phyloP scores from a whole-genome alignment of 2,888 invertebrate genomes.

The Pristionchus arcanus region DNA sequence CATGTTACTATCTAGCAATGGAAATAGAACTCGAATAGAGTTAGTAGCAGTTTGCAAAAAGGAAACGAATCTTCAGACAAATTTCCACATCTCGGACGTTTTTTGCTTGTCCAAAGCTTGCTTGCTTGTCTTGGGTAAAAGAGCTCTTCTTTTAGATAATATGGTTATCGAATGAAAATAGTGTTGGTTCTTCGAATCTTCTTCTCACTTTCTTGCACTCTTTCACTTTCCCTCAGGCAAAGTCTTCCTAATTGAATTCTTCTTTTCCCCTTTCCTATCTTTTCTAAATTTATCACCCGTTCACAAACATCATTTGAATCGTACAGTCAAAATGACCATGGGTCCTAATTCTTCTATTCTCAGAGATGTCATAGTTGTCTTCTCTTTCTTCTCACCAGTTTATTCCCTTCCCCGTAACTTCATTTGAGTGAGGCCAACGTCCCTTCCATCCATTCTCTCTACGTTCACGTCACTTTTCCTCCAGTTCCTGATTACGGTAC shows the following conservation, averaged over 20 bases:
- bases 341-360: neutral
- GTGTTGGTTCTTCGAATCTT: neutral
- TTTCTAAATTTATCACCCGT: constrained; percentile 7
- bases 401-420: constrained; percentile 35
- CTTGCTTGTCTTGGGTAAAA: no score
- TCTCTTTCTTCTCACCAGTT: constrained; percentile 22
- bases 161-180: neutral
- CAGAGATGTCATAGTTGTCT: neutral
- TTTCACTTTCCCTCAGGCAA: constrained; percentile 9
- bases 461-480: neutral
- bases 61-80: neutral
- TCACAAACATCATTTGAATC: neutral
- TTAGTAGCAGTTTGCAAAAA: neutral
- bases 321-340: neutral
- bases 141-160: neutral
- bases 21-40: neutral
- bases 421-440: neutral
- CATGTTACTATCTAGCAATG: no score
- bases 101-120: neutral
- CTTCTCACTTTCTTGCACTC: neutral
- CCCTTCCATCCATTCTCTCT: neutral
- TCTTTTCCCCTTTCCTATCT: neutral
- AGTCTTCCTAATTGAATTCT: neutral
- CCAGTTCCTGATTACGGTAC: constrained; percentile 24
- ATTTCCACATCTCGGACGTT: neutral